Conservation (phyloP, 2,797 vertebrate species). For the Heterohyrax brucei region DNA sequence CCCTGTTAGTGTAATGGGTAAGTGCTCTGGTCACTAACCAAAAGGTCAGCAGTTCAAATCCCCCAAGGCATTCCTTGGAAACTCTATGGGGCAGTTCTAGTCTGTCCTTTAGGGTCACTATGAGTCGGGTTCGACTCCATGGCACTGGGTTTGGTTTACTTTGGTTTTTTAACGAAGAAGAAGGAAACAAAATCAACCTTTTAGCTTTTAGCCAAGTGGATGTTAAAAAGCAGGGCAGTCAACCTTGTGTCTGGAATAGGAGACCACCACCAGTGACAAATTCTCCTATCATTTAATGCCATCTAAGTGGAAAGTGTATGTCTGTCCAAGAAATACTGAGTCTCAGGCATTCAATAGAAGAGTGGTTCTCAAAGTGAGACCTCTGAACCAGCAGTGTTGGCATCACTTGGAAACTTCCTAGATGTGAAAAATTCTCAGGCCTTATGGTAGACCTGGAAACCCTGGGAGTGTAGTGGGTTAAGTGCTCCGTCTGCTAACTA, state of each 20-base stretch:
- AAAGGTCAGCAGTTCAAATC: too few species aligned
- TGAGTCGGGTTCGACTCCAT: too few species aligned
- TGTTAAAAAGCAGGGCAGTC: not conserved
- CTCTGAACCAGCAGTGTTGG: not conserved
- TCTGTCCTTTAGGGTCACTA: too few species aligned
- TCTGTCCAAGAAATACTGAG: not conserved
- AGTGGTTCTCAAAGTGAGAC: too few species aligned
- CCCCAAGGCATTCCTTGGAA: too few species aligned
- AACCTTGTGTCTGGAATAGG: not conserved
- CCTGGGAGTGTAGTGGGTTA: too few species aligned
- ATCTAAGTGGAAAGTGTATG: not conserved
- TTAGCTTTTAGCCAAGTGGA: not conserved
- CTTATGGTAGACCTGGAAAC: not conserved
- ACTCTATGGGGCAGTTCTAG: too few species aligned
- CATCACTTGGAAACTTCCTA: not conserved
- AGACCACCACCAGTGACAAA: not conserved
- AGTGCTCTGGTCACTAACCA: too few species aligned
- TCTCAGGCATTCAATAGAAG: not conserved
- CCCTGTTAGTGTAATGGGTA: too few species aligned
- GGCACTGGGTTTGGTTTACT: too few species aligned
- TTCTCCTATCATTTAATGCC: not conserved
- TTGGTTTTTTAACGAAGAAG: not conserved
- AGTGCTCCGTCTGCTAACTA: too few species aligned
- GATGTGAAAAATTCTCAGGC: not conserved
- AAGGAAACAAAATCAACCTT: not conserved